These are phyloP conservation scores for Tanytarsus gracilentus DNA, from an alignment of 2,888 invertebrate genomes.

Conservation along the genomic window DNA sequence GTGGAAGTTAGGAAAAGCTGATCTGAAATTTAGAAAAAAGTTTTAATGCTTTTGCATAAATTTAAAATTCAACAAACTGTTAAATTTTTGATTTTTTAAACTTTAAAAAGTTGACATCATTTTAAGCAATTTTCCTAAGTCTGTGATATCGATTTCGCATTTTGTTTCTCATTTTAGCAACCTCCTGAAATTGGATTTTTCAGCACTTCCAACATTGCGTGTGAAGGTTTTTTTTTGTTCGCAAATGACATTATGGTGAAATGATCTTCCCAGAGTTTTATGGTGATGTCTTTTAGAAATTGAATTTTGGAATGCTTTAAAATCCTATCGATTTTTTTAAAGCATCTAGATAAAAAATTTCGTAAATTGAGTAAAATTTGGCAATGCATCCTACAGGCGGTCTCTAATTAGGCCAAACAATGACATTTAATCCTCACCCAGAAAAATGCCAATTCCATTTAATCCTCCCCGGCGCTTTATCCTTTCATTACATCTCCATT, in stretches of 20 bases:
- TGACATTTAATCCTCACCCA: not conserved
- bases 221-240: slow-evolving; percentile 23
- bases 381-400: not conserved
- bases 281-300: slow-evolving; percentile 27
- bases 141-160: slow-evolving; percentile 12
- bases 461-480: slow-evolving; percentile 25
- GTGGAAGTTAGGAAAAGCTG: not conserved
- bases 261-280: slow-evolving; percentile 27
- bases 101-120: too few relatives aligned
- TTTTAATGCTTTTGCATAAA: not conserved
- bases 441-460: not conserved
- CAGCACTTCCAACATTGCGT: not conserved
- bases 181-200: slow-evolving; percentile 21
- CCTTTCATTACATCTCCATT: slow-evolving; percentile 27
- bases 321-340: slow-evolving; percentile 17
- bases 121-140: too few relatives aligned
- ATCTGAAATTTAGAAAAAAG: not conserved
- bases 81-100: too few relatives aligned
- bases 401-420: slow-evolving; percentile 15
- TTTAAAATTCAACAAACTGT: too few relatives aligned
- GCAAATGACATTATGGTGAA: slow-evolving; percentile 26
- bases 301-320: slow-evolving; percentile 15
- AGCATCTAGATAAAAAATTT: not conserved
- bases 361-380: not conserved
- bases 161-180: slow-evolving; percentile 1